Percentiles rank a stretch among this genome's conserved stretches.
Conservation (phyloP, 2,888 invertebrate genomes). For the Asteroscopus sphinx region DNA sequence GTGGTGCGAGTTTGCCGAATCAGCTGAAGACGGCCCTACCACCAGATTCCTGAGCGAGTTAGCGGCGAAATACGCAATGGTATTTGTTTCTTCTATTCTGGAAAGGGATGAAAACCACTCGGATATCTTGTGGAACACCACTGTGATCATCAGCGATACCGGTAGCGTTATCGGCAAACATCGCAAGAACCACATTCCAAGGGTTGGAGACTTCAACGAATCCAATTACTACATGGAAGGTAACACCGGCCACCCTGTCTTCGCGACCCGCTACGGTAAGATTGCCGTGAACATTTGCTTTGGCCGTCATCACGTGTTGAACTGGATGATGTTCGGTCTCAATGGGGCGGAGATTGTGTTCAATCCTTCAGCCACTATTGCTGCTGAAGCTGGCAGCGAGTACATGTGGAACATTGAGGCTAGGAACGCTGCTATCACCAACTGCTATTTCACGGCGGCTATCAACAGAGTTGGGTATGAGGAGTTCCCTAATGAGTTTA, state of each 20-base stretch:
- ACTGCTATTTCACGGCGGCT: slow-evolving; percentile 98
- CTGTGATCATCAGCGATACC: slow-evolving; percentile 97
- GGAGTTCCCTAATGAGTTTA: slow-evolving; percentile 91
- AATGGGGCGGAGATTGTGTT: slow-evolving; percentile 99
- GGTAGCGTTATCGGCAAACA: slow-evolving; percentile 98
- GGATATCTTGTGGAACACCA: slow-evolving; percentile 98
- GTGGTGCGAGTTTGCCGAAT: slow-evolving; percentile 99
- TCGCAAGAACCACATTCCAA: slow-evolving; percentile 99
- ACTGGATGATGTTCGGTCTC: slow-evolving; percentile 99
- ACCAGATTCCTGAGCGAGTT: slow-evolving; percentile 95
- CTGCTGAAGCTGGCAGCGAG: slow-evolving; percentile 93
- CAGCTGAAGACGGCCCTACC: slow-evolving; percentile 96
- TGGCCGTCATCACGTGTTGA: slow-evolving; percentile 98
- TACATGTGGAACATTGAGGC: slow-evolving; percentile 99
- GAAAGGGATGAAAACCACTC: slow-evolving; percentile 97
- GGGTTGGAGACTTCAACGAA: slow-evolving; percentile 99
- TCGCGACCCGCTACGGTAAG: slow-evolving; percentile 95
- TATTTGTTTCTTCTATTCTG: slow-evolving; percentile 98
- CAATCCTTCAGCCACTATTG: slow-evolving; percentile 98
- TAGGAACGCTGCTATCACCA: slow-evolving; percentile 98
- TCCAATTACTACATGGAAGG: slow-evolving; percentile 99
- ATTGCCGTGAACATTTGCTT: slow-evolving; percentile 99
- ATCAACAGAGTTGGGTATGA: slow-evolving; percentile 98
- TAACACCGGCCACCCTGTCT: slow-evolving; percentile 98
- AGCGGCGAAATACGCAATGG: slow-evolving; percentile 96